Conservation (phyloP, 37 sponge, comb jelly and placozoan species). For the Ephydatia muelleri region DNA sequence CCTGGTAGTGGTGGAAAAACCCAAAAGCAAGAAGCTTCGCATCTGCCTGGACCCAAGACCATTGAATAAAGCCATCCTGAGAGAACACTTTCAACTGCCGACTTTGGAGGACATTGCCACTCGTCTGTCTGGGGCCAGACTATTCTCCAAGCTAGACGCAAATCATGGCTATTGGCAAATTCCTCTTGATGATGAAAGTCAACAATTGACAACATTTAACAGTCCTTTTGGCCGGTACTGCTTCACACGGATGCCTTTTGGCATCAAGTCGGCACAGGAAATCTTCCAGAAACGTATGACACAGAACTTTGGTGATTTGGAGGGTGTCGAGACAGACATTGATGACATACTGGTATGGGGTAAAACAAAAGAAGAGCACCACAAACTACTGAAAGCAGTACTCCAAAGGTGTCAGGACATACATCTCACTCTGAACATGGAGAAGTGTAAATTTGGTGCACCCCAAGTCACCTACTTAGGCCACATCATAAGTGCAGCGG, state of each 20-base stretch:
- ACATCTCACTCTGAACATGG: slow-evolving; percentile 23
- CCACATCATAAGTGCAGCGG: slow-evolving; percentile 40
- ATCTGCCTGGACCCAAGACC: slow-evolving; percentile 49
- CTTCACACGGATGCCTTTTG: slow-evolving; percentile 48
- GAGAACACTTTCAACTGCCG: slow-evolving; percentile 37
- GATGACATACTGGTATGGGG: too few relatives aligned
- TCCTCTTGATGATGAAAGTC: slow-evolving; percentile 38
- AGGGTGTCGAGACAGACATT: slow-evolving; percentile 31
- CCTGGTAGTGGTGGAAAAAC: too few relatives aligned
- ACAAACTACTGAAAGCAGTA: slow-evolving; percentile 31
- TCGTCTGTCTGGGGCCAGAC: slow-evolving; percentile 16
- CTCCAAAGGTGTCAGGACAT: not conserved
- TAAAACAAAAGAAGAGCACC: slow-evolving; percentile 17
- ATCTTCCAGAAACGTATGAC: slow-evolving; percentile 53
- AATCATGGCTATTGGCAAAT: slow-evolving; percentile 62
- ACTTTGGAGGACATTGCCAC: slow-evolving; percentile 44
- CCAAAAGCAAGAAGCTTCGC: too few relatives aligned
- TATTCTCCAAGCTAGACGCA: slow-evolving; percentile 52
- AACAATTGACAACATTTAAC: slow-evolving; percentile 57
- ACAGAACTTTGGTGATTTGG: slow-evolving; percentile 26
- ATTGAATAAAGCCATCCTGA: slow-evolving; percentile 29
- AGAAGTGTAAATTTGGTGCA: slow-evolving; percentile 29
- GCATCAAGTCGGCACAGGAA: slow-evolving; percentile 51
- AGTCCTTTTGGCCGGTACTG: slow-evolving; percentile 16
- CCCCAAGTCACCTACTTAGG: slow-evolving; percentile 55